Evolutionary conservation across 2,113 vertebrate genomes (phyloP), one percentile per base, ranked within the genome.

Genomic region (Grammomys surdaster): DNA sequence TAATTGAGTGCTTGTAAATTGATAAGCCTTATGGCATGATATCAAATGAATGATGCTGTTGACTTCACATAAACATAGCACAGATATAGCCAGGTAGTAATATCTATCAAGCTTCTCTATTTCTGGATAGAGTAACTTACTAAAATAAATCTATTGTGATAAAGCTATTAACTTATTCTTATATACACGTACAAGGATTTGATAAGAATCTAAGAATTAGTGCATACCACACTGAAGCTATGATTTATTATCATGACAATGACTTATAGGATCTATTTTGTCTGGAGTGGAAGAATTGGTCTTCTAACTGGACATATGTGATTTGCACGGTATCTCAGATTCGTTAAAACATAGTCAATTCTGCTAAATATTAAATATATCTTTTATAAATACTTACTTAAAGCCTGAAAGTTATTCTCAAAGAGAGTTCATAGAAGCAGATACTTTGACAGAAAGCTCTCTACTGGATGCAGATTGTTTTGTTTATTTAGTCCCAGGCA

Each of bases 401-500:
- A 24, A 14, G 3, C 1, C 36, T 93, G 36, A 58, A 73, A 85
- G 26, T 16, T 24, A 69, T 67, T 8, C 33, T 33, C 28, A 90
- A 60, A 5, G 11, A 78, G 24, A 85, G 24, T 73, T 56, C 1
- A 9, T 28, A 20, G 7, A 58, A 24, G 24, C 22, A 2, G 3
- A 31, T 26, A 63, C 24, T 65, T 12, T 3, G 0, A 3, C 84
- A 84, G 28, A 60, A 31, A 51, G 7, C 2, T 36, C 5, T 95
- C 80, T 86, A 67, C 33, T 40, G 1, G 14, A 67, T 16, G 5
- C 8, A 69, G n/a, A 10, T 78, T 17, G 46, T 58, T 28, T 33
- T 12, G 2, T 5, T 43, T 31, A 26, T 0, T 40, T 0, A 70
- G 6, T 40, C 2, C 5, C 0, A 51, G 7, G 2, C 19, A 43